These are phyloP conservation scores for Meloidogyne exigua DNA, from an alignment of 1,140 invertebrate genomes.

Conservation along the genomic window DNA sequence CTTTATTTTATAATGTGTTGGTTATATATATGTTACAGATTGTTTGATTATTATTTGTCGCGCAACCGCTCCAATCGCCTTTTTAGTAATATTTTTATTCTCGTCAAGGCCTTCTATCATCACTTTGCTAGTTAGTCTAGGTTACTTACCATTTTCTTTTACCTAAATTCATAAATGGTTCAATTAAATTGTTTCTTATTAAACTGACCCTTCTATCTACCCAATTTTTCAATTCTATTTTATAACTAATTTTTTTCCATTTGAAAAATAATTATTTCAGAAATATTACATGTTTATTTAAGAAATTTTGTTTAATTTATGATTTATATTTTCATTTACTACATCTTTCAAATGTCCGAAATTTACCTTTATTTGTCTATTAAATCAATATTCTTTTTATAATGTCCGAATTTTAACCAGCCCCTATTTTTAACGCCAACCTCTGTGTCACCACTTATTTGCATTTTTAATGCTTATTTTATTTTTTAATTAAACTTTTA, in stretches of 20 bases:
- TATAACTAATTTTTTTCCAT: background rate
- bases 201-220: background rate
- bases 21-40: background rate
- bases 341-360: slow-evolving; percentile 9
- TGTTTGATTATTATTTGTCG: slow-evolving; percentile 2
- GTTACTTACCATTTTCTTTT: background rate
- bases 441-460: background rate
- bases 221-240: background rate
- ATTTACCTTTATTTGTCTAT: slow-evolving; percentile 17
- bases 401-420: background rate
- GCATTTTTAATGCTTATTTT: background rate
- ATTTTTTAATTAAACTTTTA: background rate
- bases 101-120: background rate
- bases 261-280: background rate
- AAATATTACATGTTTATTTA: too few species aligned
- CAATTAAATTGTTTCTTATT: slow-evolving; percentile 3
- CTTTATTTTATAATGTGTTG: background rate
- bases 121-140: background rate
- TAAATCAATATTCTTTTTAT: slow-evolving; percentile 23
- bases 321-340: background rate
- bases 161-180: background rate
- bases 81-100: background rate
- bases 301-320: too few species aligned
- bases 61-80: background rate
- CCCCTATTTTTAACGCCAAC: background rate